Evolutionary conservation across 2,797 vertebrate species (phyloP).

Genomic region (Antrozous pallidus): DNA sequence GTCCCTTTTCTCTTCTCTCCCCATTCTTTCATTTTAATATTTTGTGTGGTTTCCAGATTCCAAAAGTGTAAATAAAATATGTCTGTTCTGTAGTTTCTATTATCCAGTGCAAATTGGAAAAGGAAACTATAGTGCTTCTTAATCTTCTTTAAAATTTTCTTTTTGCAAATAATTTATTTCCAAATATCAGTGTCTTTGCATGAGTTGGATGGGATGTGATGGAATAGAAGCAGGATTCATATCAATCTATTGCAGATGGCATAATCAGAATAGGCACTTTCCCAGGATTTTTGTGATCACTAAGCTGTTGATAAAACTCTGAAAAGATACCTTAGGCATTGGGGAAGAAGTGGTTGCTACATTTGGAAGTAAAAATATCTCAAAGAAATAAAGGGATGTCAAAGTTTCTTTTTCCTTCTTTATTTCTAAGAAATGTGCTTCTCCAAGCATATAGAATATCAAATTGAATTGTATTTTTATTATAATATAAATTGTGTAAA

Average conservation of each 20-base stretch:
- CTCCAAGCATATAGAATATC: background rate
- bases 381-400: background rate
- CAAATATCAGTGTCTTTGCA: background rate
- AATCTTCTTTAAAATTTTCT: slow-evolving; percentile 42
- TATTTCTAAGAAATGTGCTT: background rate
- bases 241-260: background rate
- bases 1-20: background rate
- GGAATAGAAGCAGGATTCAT: background rate
- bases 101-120: slow-evolving; percentile 50
- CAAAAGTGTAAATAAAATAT: slow-evolving; percentile 46
- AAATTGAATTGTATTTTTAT: slow-evolving; percentile 6
- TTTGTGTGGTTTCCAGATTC: slow-evolving; percentile 37
- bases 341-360: background rate
- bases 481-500: background rate
- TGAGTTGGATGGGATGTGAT: background rate
- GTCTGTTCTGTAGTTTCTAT: slow-evolving; percentile 25
- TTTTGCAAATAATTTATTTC: slow-evolving; percentile 53
- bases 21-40: slow-evolving; percentile 36
- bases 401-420: background rate
- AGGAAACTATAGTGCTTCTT: background rate
- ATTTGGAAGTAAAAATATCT: background rate
- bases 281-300: background rate
- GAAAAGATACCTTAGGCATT: background rate
- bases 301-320: background rate
- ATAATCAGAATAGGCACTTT: background rate